Percentiles rank a stretch among this genome's conserved stretches.
phyloP scores from a whole-genome alignment of 2,888 invertebrate species.

The Zelleria hepariella region DNA sequence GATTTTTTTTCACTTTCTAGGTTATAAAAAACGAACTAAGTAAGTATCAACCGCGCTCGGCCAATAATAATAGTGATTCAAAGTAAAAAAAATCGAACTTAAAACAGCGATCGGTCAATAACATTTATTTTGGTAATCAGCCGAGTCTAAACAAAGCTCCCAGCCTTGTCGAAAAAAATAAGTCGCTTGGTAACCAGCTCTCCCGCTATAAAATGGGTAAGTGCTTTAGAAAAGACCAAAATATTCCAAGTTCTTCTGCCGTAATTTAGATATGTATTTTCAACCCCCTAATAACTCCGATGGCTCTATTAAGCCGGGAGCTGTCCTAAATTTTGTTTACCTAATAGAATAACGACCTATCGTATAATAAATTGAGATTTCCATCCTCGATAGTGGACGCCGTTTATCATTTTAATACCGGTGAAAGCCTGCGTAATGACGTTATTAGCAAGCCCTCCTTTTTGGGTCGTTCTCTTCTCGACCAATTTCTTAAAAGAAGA shows the following conservation, averaged over 20 bases:
- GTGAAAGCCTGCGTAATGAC: slow-evolving; percentile 38
- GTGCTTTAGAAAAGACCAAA: too few species aligned
- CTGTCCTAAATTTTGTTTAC: slow-evolving; percentile 54
- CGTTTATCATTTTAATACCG: slow-evolving; percentile 69
- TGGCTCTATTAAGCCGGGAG: slow-evolving; percentile 58
- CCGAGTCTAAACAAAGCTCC: too few species aligned
- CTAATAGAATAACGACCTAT: slow-evolving; percentile 70
- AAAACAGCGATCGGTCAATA: too few species aligned
- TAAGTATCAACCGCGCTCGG: too few species aligned
- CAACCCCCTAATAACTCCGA: slow-evolving; percentile 46
- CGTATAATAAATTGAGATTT: slow-evolving; percentile 71
- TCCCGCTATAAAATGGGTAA: too few species aligned
- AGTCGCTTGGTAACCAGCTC: too few species aligned
- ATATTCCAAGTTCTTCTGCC: not conserved
- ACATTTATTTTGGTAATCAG: too few species aligned
- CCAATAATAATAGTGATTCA: too few species aligned
- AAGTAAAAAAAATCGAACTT: too few species aligned
- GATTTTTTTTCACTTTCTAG: too few species aligned
- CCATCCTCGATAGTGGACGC: slow-evolving; percentile 58
- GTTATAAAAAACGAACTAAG: too few species aligned
- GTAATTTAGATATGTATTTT: slow-evolving; percentile 6
- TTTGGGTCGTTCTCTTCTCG: not conserved
- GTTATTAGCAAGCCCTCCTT: slow-evolving; percentile 35
- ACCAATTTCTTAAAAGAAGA: not conserved
- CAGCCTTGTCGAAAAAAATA: too few species aligned